These are phyloP conservation scores for Heliconius melpomene DNA, from an alignment of 1,140 invertebrate genomes.

Conservation along the genomic window DNA sequence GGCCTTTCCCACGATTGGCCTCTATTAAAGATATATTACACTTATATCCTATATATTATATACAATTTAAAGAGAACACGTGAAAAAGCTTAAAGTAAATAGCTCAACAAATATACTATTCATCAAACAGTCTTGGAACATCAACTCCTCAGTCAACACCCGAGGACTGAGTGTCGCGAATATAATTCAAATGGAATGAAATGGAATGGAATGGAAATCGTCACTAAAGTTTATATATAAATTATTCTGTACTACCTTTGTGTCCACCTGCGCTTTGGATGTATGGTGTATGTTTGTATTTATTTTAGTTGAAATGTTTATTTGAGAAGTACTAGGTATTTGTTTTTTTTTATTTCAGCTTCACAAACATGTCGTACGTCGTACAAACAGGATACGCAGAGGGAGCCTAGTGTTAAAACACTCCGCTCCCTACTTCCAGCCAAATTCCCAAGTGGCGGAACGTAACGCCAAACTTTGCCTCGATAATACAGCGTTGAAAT, in stretches of 20 bases:
- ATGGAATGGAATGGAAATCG: not conserved
- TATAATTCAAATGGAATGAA: not conserved
- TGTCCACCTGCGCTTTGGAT: not conserved
- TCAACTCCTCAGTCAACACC: not conserved
- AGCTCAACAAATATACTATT: not conserved
- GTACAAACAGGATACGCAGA: not conserved
- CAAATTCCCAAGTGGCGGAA: not conserved
- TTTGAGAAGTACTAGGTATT: no score
- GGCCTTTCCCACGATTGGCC: no score
- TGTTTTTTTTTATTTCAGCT: not conserved
- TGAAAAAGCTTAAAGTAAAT: not conserved
- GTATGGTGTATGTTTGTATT: not conserved
- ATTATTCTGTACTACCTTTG: not conserved
- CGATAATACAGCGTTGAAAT: no score
- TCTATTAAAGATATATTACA: no score
- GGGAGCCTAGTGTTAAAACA: not conserved
- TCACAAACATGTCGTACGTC: not conserved
- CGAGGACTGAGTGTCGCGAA: not conserved
- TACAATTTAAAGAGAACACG: not conserved
- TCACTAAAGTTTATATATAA: slow-evolving; percentile 1
- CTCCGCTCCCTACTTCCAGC: not conserved
- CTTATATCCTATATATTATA: no score
- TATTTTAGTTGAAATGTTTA: no score
- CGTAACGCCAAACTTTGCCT: no score
- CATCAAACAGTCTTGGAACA: not conserved